Conservation (phyloP, 2,797 vertebrate genomes). For the Phoebastria nigripes region DNA sequence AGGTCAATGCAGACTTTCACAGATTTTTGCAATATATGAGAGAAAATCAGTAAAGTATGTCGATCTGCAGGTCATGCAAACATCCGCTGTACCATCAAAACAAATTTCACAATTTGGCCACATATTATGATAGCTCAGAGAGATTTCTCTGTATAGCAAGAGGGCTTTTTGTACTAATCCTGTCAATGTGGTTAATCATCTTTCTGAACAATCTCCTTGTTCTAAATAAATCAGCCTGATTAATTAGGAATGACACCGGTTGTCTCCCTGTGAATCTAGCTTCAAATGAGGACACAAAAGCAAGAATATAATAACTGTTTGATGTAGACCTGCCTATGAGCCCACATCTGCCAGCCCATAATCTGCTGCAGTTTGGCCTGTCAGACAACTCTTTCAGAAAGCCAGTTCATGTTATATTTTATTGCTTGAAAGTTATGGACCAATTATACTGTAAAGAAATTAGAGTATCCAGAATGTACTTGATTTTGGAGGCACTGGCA, state of each 20-base stretch:
- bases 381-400: not conserved
- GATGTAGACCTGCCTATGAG: not conserved
- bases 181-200: not conserved
- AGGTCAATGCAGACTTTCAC: not conserved
- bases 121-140: not conserved
- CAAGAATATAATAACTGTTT: not conserved
- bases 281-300: not conserved
- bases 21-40: not conserved
- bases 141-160: not conserved
- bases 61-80: not conserved
- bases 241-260: not conserved
- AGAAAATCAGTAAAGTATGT: not conserved
- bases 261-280: not conserved
- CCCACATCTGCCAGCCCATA: not conserved
- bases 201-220: not conserved
- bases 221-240: not conserved
- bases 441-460: not conserved
- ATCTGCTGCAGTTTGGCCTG: not conserved
- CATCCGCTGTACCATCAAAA: not conserved
- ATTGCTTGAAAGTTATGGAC: not conserved
- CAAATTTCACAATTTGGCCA: not conserved
- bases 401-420: not conserved
- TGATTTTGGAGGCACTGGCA: not conserved
- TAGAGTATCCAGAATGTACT: not conserved
- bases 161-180: not conserved